Evolutionary conservation across 2,113 vertebrate species (phyloP).

Genomic region (Lasiurus cinereus): DNA sequence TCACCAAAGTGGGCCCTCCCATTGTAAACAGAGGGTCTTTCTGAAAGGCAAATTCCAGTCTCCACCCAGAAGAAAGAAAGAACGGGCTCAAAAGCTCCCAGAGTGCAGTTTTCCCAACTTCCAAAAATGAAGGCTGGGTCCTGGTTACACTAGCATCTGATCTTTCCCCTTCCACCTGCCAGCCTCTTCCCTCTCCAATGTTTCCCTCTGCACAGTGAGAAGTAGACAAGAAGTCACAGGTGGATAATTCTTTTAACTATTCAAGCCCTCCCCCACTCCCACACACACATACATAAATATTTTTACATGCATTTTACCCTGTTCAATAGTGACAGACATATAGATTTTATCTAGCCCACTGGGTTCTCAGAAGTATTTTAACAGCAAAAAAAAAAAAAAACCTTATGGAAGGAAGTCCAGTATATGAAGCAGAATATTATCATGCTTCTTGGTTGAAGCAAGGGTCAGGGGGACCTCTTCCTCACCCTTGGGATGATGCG

Average conservation of each 20-base stretch:
- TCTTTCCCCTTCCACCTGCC: neutral
- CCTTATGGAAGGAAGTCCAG: neutral
- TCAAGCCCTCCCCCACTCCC: neutral
- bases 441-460: neutral
- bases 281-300: neutral
- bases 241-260: neutral
- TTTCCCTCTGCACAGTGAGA: neutral
- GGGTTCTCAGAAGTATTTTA: neutral
- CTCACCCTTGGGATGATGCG: accelerated
- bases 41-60: slow-evolving; percentile 24
- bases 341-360: neutral
- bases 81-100: neutral
- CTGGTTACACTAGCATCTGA: neutral
- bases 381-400: neutral
- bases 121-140: neutral
- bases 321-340: neutral
- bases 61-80: neutral
- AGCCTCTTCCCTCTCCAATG: neutral
- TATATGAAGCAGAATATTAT: neutral
- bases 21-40: slow-evolving; percentile 15
- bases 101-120: neutral
- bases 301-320: neutral
- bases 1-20: neutral
- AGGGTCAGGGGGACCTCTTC: accelerated
- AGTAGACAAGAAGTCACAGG: neutral